Percentiles rank a stretch among this genome's conserved stretches.
Conservation (phyloP, 2,888 invertebrate species). For the Chrysolina haemoptera region DNA sequence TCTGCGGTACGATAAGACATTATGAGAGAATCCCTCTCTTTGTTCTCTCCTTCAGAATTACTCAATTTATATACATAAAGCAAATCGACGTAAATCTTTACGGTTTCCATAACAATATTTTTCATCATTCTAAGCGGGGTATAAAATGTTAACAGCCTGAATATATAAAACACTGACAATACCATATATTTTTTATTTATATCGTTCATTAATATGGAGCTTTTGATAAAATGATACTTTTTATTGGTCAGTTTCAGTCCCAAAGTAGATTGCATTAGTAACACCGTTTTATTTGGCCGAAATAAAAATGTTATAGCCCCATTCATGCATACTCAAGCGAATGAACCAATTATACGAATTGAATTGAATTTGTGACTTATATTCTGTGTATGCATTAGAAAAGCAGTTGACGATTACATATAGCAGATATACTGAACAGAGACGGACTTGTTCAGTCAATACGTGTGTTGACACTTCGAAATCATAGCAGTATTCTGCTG, state of each 20-base stretch:
- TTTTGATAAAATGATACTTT: conserved; percentile 62
- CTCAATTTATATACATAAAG: conserved; percentile 57
- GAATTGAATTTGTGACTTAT: conserved; percentile 18
- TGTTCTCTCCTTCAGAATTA: conserved; percentile 51
- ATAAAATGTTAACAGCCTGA: conserved; percentile 62
- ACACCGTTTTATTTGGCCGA: conserved; percentile 61
- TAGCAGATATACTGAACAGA: neutral
- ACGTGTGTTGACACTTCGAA: no score
- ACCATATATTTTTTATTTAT: conserved; percentile 60
- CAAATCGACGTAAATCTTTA: conserved; percentile 63
- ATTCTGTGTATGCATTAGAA: neutral
- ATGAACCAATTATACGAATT: conserved; percentile 33
- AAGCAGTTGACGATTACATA: neutral
- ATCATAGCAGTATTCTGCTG: no score
- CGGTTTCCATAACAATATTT: conserved; percentile 57
- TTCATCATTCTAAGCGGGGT: conserved; percentile 59
- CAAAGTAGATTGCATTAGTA: conserved; percentile 62
- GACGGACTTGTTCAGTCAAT: no score
- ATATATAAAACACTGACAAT: conserved; percentile 61
- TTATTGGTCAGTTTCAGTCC: conserved; percentile 61
- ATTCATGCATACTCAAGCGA: conserved; percentile 56
- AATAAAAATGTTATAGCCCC: conserved; percentile 63
- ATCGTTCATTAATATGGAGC: conserved; percentile 65
- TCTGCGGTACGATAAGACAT: conserved; percentile 52
- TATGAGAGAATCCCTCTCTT: conserved; percentile 48